Percentiles rank a stretch among this genome's conserved stretches.
Evolutionary conservation across 2,888 invertebrate species (phyloP).

Genomic region (Labia minor): DNA sequence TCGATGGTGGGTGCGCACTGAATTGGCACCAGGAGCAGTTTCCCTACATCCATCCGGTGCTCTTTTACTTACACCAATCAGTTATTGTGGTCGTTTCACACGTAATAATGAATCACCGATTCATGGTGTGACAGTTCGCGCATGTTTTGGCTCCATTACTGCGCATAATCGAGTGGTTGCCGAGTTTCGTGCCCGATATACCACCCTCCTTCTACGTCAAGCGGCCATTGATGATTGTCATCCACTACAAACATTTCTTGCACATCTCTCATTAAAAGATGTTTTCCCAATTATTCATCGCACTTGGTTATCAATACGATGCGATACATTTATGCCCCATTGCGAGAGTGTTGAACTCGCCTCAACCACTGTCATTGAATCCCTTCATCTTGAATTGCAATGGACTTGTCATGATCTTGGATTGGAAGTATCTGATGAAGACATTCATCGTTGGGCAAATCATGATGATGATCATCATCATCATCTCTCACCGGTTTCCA

Average conservation of each 20-base stretch:
- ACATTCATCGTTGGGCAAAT: constrained; percentile 30
- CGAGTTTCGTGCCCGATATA: constrained; percentile 36
- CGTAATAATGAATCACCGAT: background rate
- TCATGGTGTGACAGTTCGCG: background rate
- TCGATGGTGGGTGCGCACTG: constrained; percentile 41
- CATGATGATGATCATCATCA: constrained; percentile 25
- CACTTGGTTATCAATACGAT: constrained; percentile 38
- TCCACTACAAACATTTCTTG: constrained; percentile 28
- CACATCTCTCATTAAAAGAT: constrained; percentile 36
- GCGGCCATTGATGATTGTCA: constrained; percentile 28
- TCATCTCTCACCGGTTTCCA: constrained; percentile 14
- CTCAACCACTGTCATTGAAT: background rate
- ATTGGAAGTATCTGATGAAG: constrained; percentile 32
- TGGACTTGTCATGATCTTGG: constrained; percentile 33
- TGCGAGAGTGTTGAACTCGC: constrained; percentile 20
- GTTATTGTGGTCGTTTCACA: background rate
- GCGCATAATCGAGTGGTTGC: constrained; percentile 31
- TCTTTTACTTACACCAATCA: constrained; percentile 33
- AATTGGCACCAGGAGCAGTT: constrained; percentile 39
- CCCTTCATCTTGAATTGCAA: constrained; percentile 30
- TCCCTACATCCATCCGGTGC: constrained; percentile 38
- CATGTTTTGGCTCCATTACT: background rate
- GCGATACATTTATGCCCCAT: constrained; percentile 35
- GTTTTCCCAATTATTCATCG: constrained; percentile 39
- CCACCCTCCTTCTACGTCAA: constrained; percentile 31